Conservation (phyloP, 2,888 invertebrate genomes). For the Neocrepidodera transversa region DNA sequence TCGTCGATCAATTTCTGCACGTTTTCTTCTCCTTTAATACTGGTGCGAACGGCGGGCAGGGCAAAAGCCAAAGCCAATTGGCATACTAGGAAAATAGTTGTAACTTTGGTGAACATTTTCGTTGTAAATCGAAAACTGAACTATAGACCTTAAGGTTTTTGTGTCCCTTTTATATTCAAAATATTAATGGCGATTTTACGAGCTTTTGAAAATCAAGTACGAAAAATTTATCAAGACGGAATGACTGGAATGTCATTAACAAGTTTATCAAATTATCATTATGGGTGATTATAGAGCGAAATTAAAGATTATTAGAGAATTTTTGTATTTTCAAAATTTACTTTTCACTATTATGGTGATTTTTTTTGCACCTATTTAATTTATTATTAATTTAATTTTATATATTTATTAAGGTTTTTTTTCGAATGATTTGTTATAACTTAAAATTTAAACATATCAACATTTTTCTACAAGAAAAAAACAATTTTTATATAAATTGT, state of each 20-base stretch:
- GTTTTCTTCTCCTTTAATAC: not conserved
- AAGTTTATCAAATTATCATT: not conserved
- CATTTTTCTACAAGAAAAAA: no score
- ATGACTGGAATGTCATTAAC: not conserved
- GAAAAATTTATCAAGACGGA: no score
- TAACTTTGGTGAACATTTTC: slow-evolving; percentile 1
- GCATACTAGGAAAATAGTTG: not conserved
- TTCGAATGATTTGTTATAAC: no score
- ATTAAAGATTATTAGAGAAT: no score
- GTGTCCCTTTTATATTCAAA: slow-evolving; percentile 1
- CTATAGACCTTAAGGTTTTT: not conserved
- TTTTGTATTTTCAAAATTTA: no score
- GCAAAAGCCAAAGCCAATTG: not conserved
- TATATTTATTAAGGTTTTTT: no score
- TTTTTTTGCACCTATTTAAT: no score
- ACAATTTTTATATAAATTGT: no score
- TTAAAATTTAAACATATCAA: no score
- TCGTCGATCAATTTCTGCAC: slow-evolving; percentile 1
- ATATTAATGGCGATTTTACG: slow-evolving; percentile 4
- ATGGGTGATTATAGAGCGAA: not conserved
- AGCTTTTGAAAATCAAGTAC: not conserved
- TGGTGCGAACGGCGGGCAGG: not conserved
- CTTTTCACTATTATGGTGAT: no score
- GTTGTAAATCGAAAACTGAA: not conserved
- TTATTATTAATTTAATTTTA: no score